Conservation (phyloP, 2,888 invertebrate genomes). For the Drosophila borborema region DNA sequence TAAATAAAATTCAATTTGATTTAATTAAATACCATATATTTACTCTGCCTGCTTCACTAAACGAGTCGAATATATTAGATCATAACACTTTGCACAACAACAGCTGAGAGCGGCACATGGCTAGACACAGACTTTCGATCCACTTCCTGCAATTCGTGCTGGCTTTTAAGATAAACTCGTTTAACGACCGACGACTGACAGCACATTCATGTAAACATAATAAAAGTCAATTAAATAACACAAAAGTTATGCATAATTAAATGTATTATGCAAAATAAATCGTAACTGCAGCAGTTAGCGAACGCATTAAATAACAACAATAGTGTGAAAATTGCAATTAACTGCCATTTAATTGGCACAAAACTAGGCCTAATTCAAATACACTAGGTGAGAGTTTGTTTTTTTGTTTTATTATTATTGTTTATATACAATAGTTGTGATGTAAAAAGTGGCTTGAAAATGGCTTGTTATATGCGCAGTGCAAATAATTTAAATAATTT, state of each 20-base stretch:
- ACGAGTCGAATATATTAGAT: constrained; percentile 30
- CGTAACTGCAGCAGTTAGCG: constrained; percentile 10
- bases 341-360: neutral
- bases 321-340: constrained; percentile 14
- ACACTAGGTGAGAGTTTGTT: neutral
- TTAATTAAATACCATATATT: neutral
- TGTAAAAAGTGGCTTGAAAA: neutral
- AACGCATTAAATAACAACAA: constrained; percentile 35
- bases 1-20: neutral
- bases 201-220: constrained; percentile 40
- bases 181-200: constrained; percentile 26
- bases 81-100: constrained; percentile 17
- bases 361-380: constrained; percentile 25
- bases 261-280: constrained; percentile 53
- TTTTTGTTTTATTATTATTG: neutral
- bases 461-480: neutral
- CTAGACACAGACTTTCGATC: neutral
- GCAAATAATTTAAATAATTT: too few relatives aligned
- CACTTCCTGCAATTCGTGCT: constrained; percentile 31
- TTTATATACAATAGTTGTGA: neutral
- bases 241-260: constrained; percentile 40
- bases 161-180: constrained; percentile 38
- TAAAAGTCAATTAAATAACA: constrained; percentile 53
- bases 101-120: neutral
- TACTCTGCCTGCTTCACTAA: neutral